These are phyloP conservation scores for Platyrinchus mystaceus DNA, from an alignment of 2,797 vertebrate genomes.

Conservation along the genomic window DNA sequence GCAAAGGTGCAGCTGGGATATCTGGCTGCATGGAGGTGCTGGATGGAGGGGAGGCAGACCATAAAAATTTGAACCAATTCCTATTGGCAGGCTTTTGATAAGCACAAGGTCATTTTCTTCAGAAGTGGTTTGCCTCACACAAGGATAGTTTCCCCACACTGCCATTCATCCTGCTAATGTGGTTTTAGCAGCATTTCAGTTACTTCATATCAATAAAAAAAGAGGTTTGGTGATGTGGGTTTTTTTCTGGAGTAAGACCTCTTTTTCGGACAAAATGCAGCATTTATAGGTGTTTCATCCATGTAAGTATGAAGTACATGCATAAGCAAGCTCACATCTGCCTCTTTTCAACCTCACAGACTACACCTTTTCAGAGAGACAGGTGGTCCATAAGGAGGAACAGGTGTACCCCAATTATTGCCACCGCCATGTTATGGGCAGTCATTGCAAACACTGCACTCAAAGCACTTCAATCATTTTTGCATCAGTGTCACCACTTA, in stretches of 20 bases:
- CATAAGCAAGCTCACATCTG: background rate
- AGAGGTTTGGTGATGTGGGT: fast-evolving
- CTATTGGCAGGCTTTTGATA: background rate
- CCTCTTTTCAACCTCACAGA: background rate
- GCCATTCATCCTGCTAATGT: background rate
- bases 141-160: background rate
- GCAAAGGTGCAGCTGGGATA: background rate
- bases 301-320: background rate
- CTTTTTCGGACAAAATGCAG: background rate
- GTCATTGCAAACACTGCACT: background rate
- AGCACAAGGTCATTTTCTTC: background rate
- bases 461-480: background rate
- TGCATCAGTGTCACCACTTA: background rate
- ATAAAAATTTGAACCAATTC: background rate
- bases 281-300: background rate
- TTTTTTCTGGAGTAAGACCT: background rate
- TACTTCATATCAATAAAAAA: background rate
- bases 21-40: background rate
- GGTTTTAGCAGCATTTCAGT: background rate
- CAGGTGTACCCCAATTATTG: background rate
- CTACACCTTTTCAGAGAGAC: background rate
- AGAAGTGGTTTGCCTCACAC: background rate
- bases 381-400: background rate
- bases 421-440: background rate
- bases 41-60: background rate